Base-by-base conservation (phyloP, 1,140 invertebrate genomes). In the Xylocopa sonorina region DNA sequence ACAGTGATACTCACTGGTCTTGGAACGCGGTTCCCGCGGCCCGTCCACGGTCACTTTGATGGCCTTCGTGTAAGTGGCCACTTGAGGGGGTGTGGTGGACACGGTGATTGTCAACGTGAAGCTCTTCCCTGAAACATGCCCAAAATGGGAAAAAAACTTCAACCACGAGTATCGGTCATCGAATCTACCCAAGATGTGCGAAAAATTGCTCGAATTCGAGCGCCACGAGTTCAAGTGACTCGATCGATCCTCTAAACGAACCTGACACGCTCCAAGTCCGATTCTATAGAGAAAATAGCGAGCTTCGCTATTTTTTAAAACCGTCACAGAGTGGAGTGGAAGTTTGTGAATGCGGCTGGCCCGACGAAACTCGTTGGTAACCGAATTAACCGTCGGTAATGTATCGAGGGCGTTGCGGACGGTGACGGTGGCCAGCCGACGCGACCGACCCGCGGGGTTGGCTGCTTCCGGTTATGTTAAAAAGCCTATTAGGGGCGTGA, bases 11-110 rank as follows among this genome's bases (percentile, higher is more conserved):
- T 98, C 96, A 98, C 98, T 98, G 94, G 97, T 97, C 94, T 99
- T 99, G 88, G 97, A 98, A 91, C 99, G 94, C 14, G 98, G 98
- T 93, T 99, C 98, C 89, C 99, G 93, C n/a, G 99, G 99, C 89
- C 99, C 99, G 93, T 99, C 99, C 27, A 97, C 97, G 9, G 98
- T 99, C 67, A 99, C 98, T 94, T 99, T 99, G 92, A 99, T 99
- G 46, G 98, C 98, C 92, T 99, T 99, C 87, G 96, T 97, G 93
- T 99, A 99, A 5, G 98, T 98, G n/a, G 98, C 97, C 55, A 99
- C 96, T 93, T 99, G 98, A 14, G 98, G 97, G 62, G 99, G 98
- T 84, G 95, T 95, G 78, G 97, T 98, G 83, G 96, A 97, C 72
- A 99, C 95, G 46, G 97, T 98, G 93, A 99, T 99, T 84, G 98